Evolutionary conservation across 2,888 invertebrate genomes (phyloP).

Genomic region (Aporophyla lueneburgensis): DNA sequence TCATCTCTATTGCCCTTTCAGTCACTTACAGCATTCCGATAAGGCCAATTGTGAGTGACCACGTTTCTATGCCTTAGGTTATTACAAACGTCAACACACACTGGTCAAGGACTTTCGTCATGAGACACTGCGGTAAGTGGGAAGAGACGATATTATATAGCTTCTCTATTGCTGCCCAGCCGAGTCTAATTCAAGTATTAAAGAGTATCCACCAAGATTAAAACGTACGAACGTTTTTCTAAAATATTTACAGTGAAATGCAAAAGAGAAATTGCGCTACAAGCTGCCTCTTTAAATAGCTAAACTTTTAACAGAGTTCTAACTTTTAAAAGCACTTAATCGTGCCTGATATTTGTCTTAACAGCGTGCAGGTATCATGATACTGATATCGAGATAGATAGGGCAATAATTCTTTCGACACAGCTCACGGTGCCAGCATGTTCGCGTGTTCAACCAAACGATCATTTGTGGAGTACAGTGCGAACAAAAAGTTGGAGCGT

Average conservation of each 20-base stretch:
- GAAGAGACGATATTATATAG: too few species aligned
- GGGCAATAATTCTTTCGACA: slow-evolving; percentile 68
- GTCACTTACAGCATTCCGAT: too few species aligned
- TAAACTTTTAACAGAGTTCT: slow-evolving; percentile 40
- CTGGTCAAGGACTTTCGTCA: too few species aligned
- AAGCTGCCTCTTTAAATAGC: slow-evolving; percentile 34
- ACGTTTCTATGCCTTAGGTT: too few species aligned
- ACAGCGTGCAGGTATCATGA: slow-evolving; percentile 63
- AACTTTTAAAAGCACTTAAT: slow-evolving; percentile 61
- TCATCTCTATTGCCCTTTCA: too few species aligned
- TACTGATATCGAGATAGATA: slow-evolving; percentile 66
- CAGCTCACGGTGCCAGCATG: slow-evolving; percentile 72
- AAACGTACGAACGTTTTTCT: background rate
- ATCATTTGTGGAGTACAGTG: slow-evolving; percentile 80
- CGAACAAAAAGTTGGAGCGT: slow-evolving; percentile 63
- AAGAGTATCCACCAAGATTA: background rate
- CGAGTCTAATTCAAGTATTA: too few species aligned
- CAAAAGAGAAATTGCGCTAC: slow-evolving; percentile 33
- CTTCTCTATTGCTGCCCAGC: too few species aligned
- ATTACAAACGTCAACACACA: too few species aligned
- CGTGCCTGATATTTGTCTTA: slow-evolving; percentile 67
- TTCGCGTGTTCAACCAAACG: slow-evolving; percentile 81
- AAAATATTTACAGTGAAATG: slow-evolving; percentile 11
- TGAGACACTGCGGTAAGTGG: too few species aligned
- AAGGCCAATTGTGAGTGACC: too few species aligned